Evolutionary conservation across 2,797 vertebrate species (phyloP).

Genomic region (Lithobates sylvaticus): DNA sequence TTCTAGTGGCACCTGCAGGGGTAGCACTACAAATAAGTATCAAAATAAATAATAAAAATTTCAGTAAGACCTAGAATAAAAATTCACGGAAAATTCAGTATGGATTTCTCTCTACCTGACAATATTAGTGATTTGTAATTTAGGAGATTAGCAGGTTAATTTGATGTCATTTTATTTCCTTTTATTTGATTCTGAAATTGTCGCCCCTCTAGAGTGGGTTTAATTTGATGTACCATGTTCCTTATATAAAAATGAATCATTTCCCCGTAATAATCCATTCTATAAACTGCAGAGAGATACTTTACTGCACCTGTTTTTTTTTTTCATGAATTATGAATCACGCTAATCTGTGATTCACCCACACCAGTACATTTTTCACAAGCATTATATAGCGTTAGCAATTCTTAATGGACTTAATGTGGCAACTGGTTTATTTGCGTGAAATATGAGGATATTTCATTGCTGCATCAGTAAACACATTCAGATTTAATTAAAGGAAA

Average conservation of each 20-base stretch:
- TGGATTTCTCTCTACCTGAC: no score
- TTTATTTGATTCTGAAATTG: constrained; percentile 5
- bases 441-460: constrained; percentile 18
- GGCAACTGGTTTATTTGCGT: constrained; percentile 62
- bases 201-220: neutral
- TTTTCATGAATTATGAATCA: constrained; percentile 36
- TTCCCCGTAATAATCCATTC: constrained; percentile 29
- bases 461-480: constrained; percentile 19
- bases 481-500: constrained; percentile 1
- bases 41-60: no score
- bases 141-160: constrained; percentile 11
- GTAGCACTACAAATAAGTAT: no score
- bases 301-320: constrained; percentile 46
- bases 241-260: constrained; percentile 44
- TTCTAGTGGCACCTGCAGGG: no score
- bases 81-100: no score
- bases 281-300: constrained; percentile 11
- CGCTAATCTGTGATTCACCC: constrained; percentile 74
- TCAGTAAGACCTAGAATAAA: no score
- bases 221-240: constrained; percentile 36
- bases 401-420: constrained; percentile 84
- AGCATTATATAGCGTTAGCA: constrained; percentile 76
- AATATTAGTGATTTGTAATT: neutral
- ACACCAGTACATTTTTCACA: constrained; percentile 81
- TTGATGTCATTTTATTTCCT: constrained; percentile 18